Conservation (phyloP, 2,888 invertebrate genomes). For the Plusia festucae region DNA sequence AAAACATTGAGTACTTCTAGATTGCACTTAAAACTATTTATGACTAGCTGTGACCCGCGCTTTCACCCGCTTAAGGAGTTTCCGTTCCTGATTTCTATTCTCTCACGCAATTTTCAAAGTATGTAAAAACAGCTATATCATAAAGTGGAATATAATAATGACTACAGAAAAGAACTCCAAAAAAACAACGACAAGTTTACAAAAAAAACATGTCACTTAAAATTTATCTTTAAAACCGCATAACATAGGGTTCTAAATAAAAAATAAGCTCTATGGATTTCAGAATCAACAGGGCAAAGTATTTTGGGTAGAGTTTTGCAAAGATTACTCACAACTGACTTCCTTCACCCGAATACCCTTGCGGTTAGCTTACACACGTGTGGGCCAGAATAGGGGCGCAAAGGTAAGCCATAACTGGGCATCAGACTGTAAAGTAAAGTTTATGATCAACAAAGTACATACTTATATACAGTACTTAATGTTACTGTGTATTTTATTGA, state of each 20-base stretch:
- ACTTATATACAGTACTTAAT: not conserved
- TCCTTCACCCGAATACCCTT: conserved; percentile 35
- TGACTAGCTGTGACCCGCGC: no score
- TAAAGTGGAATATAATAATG: no score
- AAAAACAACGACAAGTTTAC: no score
- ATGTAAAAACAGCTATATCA: no score
- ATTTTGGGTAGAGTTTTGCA: conserved; percentile 35
- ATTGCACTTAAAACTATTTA: no score
- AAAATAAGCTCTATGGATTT: conserved; percentile 6
- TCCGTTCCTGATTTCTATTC: no score
- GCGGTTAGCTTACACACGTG: conserved; percentile 44
- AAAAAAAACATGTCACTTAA: not conserved
- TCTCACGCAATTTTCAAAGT: no score
- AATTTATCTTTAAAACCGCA: not conserved
- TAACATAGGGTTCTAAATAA: not conserved
- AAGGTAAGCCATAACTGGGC: conserved; percentile 52
- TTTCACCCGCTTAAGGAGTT: no score
- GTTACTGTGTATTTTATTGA: conserved; percentile 11
- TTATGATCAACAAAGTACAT: conserved; percentile 40
- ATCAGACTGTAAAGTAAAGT: conserved; percentile 40
- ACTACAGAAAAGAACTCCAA: no score
- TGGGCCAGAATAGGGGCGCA: conserved; percentile 44
- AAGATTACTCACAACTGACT: conserved; percentile 50
- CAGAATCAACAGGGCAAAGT: conserved; percentile 28
- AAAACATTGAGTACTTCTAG: no score